Evolutionary conservation across 2,113 vertebrate genomes (phyloP), one percentile per base, ranked within the genome.

Genomic region (Gorilla gorilla): DNA sequence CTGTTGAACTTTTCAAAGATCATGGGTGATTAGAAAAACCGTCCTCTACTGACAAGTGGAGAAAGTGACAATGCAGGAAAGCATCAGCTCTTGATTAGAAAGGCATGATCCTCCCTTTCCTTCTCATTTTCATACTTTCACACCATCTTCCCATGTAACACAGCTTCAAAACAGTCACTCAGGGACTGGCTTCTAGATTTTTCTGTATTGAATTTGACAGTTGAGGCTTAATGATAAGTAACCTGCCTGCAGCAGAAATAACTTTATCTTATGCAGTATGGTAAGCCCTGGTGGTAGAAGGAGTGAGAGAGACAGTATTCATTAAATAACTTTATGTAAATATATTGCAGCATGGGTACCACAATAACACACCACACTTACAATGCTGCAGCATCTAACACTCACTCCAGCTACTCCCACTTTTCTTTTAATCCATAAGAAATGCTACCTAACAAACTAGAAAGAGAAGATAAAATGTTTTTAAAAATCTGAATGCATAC

Each of bases 151-250:
- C 73, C 45, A 38, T 43, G 84, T 86, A 79, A 40, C 75, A 86
- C 23, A n/a, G 66, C 73, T 97, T 97, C 97, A 97, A 93, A 94
- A 89, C 83, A 97, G 89, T 96, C 87, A 95, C 79, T 96, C 45
- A 85, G 93, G 78, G 52, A 83, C 45, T 86, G 66, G 38, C 68
- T 97, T 97, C 96, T 96, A 96, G 90, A 92, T 92, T 97, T 96
- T 97, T 96, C 83, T 96, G 20, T 92, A 96, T 90, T 97, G 90
- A 97, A 75, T 92, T 97, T 94, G 93, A 97, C 94, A 97, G 90
- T 94, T 90, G 84, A 96, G 38, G 88, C 93, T 96, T 97, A 95
- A 97, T 96, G 94, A 97, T 92, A 97, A 97, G 79, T 97, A 94
- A 94, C 83, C 78, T 92, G 93, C 83, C 88, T 98, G 84, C 52